Base-by-base conservation (phyloP, 2,888 invertebrate species). In the Drosophila subsilvestris region DNA sequence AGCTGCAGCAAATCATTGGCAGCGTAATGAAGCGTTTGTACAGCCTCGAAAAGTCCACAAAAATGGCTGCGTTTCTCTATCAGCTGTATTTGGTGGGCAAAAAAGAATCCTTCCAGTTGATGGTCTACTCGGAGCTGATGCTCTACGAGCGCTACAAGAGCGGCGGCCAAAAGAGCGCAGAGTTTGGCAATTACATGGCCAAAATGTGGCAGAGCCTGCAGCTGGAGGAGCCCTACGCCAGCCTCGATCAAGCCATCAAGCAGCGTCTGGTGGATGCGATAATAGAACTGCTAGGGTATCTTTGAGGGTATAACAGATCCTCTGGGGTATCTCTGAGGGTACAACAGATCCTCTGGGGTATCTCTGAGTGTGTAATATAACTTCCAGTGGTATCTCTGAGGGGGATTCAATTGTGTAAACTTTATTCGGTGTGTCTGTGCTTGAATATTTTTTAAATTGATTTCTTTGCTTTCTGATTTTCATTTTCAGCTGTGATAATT, bases 371-470 rank as follows among this genome's bases (percentile, higher is more conserved):
- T 3, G 5, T 25, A 6, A 29, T 25, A 48, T 5, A 48, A n/a
- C n/a, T 48, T 27, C 20, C 5, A 27, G 27, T 8, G 2, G 7
- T 27, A 27, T 27, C 27, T 8, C 27, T 27, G 27, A 37, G 7
- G 37, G 7, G 37, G 9, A n/a, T 17, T 17, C 17, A 44, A 32
- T 68, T 63, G 45, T 66, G 53, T 66, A 25, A 77, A 75, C 81
- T 85, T 88, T 87, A 85, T 87, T 87, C 20, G 58, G 69, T 74
- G 68, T 76, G 48, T 72, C 47, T 53, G 69, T 44, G 65, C 55
- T 65, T 29, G 49, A 44, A 45, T 47, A 66, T 50, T 37, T 50
- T 37, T 69, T 45, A 48, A 27, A 60, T 51, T 61, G 25, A 56
- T 6, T 71, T 17, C 22, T 58, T 7, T 49, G 45, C 3, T 22